Conservation (phyloP, 2,888 invertebrate genomes). For the Polia nebulosa region DNA sequence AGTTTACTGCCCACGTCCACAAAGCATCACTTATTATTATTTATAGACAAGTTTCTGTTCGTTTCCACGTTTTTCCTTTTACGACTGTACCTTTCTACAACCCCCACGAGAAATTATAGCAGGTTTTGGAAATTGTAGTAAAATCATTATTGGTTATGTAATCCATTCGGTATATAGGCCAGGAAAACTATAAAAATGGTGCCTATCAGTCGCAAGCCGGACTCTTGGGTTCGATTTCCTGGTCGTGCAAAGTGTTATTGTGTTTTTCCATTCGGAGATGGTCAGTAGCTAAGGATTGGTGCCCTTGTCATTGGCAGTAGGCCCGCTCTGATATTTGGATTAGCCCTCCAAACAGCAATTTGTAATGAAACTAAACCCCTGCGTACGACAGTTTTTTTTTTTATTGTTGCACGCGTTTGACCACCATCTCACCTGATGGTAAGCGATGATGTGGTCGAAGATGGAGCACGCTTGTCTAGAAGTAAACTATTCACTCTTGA, state of each 20-base stretch:
- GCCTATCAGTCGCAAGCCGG: background rate
- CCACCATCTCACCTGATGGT: no score
- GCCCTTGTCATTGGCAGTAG: background rate
- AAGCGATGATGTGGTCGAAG: no score
- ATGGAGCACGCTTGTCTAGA: no score
- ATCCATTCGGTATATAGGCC: background rate
- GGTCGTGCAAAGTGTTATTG: background rate
- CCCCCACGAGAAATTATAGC: constrained; percentile 35
- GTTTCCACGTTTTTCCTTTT: constrained; percentile 30
- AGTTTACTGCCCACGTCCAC: background rate
- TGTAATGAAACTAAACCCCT: background rate
- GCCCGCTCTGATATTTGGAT: background rate
- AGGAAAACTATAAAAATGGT: constrained; percentile 6
- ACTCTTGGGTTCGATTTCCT: constrained; percentile 4
- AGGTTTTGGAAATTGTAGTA: constrained; percentile 28
- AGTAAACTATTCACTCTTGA: no score
- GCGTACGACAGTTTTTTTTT: no score
- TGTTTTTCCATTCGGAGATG: background rate
- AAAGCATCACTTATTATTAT: constrained; percentile 26
- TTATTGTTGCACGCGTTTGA: no score
- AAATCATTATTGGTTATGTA: constrained; percentile 32
- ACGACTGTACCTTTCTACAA: constrained; percentile 40
- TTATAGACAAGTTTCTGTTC: constrained; percentile 9
- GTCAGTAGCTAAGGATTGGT: background rate
- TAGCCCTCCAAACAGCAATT: background rate